These are phyloP conservation scores for Chironomus tentans DNA, from an alignment of 2,888 invertebrate genomes.

Conservation along the genomic window DNA sequence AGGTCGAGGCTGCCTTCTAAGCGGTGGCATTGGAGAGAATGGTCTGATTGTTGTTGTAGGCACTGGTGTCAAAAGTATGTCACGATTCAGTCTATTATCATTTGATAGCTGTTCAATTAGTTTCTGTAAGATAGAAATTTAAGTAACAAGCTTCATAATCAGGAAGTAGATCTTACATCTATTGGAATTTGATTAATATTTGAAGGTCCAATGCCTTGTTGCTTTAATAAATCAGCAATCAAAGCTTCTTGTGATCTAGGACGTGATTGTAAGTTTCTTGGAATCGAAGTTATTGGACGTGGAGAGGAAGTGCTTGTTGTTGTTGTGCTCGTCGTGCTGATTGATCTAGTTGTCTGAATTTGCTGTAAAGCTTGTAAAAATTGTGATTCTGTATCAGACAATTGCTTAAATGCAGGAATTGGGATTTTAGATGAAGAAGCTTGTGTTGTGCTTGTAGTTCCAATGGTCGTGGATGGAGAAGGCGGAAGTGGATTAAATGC, in stretches of 20 bases:
- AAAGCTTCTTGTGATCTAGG: conserved; percentile 60
- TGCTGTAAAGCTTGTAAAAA: conserved; percentile 44
- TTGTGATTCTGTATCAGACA: conserved; percentile 46
- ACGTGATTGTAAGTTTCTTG: conserved; percentile 36
- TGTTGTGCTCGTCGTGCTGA: conserved; percentile 36
- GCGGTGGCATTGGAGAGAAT: conserved; percentile 41
- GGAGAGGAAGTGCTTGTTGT: conserved; percentile 28
- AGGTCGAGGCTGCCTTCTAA: conserved; percentile 43
- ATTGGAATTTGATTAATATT: conserved; percentile 36
- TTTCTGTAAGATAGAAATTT: conserved; percentile 11
- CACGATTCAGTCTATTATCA: neutral
- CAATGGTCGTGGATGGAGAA: conserved; percentile 36
- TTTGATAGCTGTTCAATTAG: neutral
- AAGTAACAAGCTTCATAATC: neutral
- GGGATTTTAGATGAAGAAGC: conserved; percentile 32
- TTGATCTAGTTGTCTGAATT: conserved; percentile 33
- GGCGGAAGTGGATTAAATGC: conserved; percentile 31
- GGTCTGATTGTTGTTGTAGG: conserved; percentile 16
- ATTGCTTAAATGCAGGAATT: conserved; percentile 43
- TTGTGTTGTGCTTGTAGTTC: conserved; percentile 33
- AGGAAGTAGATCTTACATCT: conserved; percentile 31
- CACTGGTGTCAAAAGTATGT: neutral
- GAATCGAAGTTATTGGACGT: conserved; percentile 28
- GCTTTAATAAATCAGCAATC: conserved; percentile 58
- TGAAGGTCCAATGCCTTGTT: conserved; percentile 60